These are phyloP conservation scores for Pyrrhosoma nymphula DNA, from an alignment of 2,888 invertebrate genomes.

Conservation along the genomic window DNA sequence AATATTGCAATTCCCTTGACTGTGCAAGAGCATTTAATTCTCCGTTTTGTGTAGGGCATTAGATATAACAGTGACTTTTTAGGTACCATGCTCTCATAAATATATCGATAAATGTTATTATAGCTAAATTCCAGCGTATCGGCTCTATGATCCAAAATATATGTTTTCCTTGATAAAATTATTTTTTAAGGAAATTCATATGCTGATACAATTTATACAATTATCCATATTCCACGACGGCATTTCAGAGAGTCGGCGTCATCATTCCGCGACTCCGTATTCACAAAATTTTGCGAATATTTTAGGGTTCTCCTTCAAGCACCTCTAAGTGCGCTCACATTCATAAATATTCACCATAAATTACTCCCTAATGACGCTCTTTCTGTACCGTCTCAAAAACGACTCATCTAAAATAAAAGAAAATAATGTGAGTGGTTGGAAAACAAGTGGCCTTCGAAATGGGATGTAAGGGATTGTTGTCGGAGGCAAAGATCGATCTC, in stretches of 20 bases:
- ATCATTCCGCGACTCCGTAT: background rate
- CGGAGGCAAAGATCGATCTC: background rate
- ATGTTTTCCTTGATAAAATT: no score
- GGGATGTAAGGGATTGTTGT: background rate
- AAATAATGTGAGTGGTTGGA: no score
- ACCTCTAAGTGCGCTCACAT: background rate
- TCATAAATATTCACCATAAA: conserved; percentile 64
- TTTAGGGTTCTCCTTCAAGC: background rate
- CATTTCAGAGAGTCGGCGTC: background rate
- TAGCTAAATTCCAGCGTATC: no score
- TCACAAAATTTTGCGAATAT: background rate
- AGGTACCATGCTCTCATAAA: no score
- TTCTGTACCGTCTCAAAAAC: background rate
- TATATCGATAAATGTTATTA: no score
- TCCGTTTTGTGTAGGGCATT: no score
- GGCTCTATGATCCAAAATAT: no score
- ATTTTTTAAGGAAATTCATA: no score
- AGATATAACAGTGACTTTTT: no score
- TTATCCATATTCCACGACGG: background rate
- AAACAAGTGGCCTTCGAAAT: background rate
- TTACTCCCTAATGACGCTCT: conserved; percentile 24
- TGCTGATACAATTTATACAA: background rate
- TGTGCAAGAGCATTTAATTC: no score
- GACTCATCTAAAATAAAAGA: background rate
- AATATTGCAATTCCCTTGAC: no score